Evolutionary conservation across 2,888 invertebrate species (phyloP).

Genomic region (Dermolepida albohirtum): DNA sequence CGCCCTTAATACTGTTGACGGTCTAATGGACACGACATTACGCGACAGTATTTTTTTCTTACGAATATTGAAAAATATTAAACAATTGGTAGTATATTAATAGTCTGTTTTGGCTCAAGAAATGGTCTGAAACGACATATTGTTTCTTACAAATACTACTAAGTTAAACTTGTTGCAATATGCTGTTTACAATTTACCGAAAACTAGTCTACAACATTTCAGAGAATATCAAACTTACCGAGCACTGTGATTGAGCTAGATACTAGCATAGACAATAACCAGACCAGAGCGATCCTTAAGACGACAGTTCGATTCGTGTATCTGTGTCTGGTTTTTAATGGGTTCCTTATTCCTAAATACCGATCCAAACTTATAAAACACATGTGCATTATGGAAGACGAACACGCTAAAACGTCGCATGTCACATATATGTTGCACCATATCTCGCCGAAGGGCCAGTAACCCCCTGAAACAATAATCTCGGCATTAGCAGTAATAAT

Average conservation of each 20-base stretch:
- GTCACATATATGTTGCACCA: slow-evolving; percentile 97
- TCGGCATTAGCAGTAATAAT: not conserved
- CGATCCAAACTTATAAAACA: slow-evolving; percentile 92
- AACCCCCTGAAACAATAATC: slow-evolving; percentile 72
- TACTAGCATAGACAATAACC: slow-evolving; percentile 91
- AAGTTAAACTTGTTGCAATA: too few species aligned
- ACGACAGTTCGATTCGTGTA: slow-evolving; percentile 85
- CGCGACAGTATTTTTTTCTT: too few species aligned
- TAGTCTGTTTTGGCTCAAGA: too few species aligned
- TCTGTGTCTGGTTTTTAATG: slow-evolving; percentile 86
- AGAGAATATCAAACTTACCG: slow-evolving; percentile 69
- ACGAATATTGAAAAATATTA: too few species aligned
- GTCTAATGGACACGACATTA: too few species aligned
- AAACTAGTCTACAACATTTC: not conserved
- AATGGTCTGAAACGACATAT: too few species aligned
- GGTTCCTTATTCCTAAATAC: slow-evolving; percentile 90
- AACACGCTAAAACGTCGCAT: slow-evolving; percentile 96
- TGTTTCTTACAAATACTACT: too few species aligned
- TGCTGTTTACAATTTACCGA: not conserved
- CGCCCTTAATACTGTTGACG: too few species aligned
- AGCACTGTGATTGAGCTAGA: slow-evolving; percentile 87
- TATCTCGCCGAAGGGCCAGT: slow-evolving; percentile 91
- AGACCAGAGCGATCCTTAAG: slow-evolving; percentile 91
- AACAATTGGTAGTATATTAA: too few species aligned
- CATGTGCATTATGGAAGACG: slow-evolving; percentile 95